Base-by-base conservation (phyloP, 2,888 invertebrate species). In the Ephialtes manifestator region DNA sequence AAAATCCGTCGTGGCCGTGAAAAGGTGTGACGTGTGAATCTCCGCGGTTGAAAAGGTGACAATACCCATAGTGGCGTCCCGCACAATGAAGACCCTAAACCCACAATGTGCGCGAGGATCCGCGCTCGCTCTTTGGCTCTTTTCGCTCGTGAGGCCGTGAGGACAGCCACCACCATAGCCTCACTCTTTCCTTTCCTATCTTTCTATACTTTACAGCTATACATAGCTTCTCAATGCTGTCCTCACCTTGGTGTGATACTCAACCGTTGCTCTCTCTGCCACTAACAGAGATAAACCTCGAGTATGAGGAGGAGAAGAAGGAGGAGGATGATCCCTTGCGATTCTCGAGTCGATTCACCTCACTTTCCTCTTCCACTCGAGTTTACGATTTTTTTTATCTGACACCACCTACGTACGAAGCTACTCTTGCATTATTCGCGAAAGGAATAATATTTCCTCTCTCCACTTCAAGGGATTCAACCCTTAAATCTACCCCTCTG, bases 1-100 rank as follows among this genome's bases (percentile, higher is more conserved):
- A 93, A 83, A 93, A 92, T 93, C 74, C 76, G 63, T 24, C 90
- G 90, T 89, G 87, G 85, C 90, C 90, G 87, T 91, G 91, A 92
- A 92, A 92, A 93, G 93, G 93, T 93, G 92, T 91, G 92, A 93
- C 93, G 93, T 93, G 92, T 90, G 92, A 93, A 93, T 93, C 93
- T 91, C 91, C 88, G 87, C 87, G 85, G 65, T 90, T 93, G 89
- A 92, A 93, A 92, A 90, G 91, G 87, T 90, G 91, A 93, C 93
- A 93, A 93, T 93, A 89, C 88, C 80, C 87, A 89, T 87, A 89
- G 90, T 90, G 87, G 89, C 87, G 84, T 84, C 76, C 84, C 87
- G 84, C 90, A 92, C 92, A 92, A 90, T 92, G 91, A 90, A 90
- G 89, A 55, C 90, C 90, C 89, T 89, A 90, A 92, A 92, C 88